A percentile compares a stretch with the other conserved stretches of the same genome.
Conservation (phyloP, 2,888 invertebrate species). For the Quadroppia sp. region DNA sequence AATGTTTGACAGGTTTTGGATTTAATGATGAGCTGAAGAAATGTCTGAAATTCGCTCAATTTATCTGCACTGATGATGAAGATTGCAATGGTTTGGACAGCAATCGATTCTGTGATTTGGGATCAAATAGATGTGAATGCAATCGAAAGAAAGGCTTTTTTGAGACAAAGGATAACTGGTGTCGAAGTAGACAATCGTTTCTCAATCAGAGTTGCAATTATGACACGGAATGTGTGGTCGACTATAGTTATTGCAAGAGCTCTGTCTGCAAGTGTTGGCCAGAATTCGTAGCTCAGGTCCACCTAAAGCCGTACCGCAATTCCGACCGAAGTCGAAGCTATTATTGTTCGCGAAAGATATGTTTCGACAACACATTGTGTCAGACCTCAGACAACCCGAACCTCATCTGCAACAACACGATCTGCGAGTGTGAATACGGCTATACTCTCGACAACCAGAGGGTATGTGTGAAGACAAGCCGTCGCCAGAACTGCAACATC, state of each 20-base stretch:
- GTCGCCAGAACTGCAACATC: constrained; percentile 40
- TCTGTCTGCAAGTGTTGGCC: constrained; percentile 39
- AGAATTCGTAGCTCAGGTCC: constrained; percentile 34
- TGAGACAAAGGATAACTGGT: background rate
- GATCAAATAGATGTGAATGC: constrained; percentile 19
- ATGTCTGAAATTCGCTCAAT: constrained; percentile 24
- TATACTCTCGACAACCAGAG: constrained; percentile 25
- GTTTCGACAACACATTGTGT: constrained; percentile 21
- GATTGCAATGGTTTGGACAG: constrained; percentile 37
- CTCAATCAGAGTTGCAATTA: background rate
- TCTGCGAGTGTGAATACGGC: constrained; percentile 40
- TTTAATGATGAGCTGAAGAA: background rate
- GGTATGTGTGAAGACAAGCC: constrained; percentile 19
- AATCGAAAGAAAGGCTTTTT: background rate
- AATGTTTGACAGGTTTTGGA: constrained; percentile 10
- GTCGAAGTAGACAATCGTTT: background rate
- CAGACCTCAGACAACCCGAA: constrained; percentile 29
- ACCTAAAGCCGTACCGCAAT: background rate
- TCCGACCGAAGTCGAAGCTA: background rate
- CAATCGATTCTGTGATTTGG: constrained; percentile 26
- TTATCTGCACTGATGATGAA: background rate
- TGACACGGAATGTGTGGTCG: constrained; percentile 1
- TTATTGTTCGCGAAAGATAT: constrained; percentile 33
- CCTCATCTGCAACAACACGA: constrained; percentile 40
- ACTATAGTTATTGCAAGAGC: constrained; percentile 32